Percentiles rank a stretch among this genome's conserved stretches.
phyloP scores from a whole-genome alignment of 2,888 invertebrate genomes.

The Trichopoda pennipes region DNA sequence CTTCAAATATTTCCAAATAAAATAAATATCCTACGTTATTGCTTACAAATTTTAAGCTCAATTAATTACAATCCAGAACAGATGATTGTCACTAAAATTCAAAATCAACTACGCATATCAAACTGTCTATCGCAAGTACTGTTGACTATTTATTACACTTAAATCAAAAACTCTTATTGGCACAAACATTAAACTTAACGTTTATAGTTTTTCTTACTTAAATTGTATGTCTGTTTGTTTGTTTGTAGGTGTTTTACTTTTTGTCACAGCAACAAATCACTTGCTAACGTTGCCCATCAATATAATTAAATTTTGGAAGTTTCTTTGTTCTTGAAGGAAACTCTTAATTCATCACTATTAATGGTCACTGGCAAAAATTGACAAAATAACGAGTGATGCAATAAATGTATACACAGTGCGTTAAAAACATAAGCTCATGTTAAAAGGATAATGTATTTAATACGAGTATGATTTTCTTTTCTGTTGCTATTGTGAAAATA shows the following conservation, averaged over 20 bases:
- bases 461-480: too few relatives aligned
- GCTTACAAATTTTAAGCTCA: too few relatives aligned
- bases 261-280: not conserved
- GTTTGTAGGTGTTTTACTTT: not conserved
- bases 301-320: constrained; percentile 39
- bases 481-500: too few relatives aligned
- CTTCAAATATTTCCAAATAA: too few relatives aligned
- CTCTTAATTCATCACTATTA: constrained; percentile 46
- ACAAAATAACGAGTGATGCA: not conserved
- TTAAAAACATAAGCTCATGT: too few relatives aligned
- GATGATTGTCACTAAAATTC: not conserved
- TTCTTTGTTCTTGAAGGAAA: not conserved
- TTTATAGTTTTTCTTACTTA: too few relatives aligned
- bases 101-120: not conserved
- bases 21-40: too few relatives aligned
- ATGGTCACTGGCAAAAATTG: constrained; percentile 13
- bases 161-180: too few relatives aligned
- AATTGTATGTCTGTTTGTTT: not conserved
- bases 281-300: constrained; percentile 49
- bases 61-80: not conserved
- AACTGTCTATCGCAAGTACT: constrained; percentile 28
- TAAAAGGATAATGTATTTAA: too few relatives aligned
- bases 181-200: too few relatives aligned
- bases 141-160: too few relatives aligned
- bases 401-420: not conserved